Percentiles rank a stretch among this genome's conserved stretches.
These are phyloP conservation scores for Pseudochirops corinnae DNA, from an alignment of 2,797 vertebrate genomes.

Conservation along the genomic window DNA sequence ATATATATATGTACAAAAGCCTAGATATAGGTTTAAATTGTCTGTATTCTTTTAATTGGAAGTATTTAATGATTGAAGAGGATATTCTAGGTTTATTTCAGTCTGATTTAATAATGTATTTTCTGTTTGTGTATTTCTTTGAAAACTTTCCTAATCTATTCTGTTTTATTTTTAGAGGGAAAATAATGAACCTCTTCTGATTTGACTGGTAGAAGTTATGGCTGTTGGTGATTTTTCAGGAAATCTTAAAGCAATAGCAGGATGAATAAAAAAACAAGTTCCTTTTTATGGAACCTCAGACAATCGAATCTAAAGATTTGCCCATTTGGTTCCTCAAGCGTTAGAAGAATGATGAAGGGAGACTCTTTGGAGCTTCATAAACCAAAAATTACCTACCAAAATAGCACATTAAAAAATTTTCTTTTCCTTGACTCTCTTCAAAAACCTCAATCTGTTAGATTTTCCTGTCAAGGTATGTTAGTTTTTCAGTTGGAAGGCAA, in stretches of 20 bases:
- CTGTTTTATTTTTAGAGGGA: conserved; percentile 65
- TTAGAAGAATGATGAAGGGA: conserved; percentile 35
- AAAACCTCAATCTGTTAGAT: conserved; percentile 47
- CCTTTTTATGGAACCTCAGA: conserved; percentile 73
- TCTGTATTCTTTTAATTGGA: background rate
- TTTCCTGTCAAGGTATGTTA: conserved; percentile 72
- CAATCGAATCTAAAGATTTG: conserved; percentile 56
- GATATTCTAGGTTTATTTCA: background rate
- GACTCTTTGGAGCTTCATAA: conserved; percentile 54
- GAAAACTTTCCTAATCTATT: background rate
- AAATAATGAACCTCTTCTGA: background rate
- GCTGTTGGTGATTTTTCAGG: conserved; percentile 30
- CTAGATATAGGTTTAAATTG: background rate
- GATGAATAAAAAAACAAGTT: conserved; percentile 83
- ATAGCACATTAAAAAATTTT: conserved; percentile 48
- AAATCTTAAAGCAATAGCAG: conserved; percentile 56
- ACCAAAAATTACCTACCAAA: conserved; percentile 53
- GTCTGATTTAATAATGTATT: conserved; percentile 44
- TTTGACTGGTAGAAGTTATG: conserved; percentile 39
- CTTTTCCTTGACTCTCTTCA: conserved; percentile 57
- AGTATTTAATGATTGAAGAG: background rate
- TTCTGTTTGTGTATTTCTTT: background rate
- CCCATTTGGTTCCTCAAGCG: conserved; percentile 33
- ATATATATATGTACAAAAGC: background rate
- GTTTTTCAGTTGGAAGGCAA: conserved; percentile 51